Conservation (phyloP, 2,888 invertebrate genomes). For the Melanostoma mellinum region DNA sequence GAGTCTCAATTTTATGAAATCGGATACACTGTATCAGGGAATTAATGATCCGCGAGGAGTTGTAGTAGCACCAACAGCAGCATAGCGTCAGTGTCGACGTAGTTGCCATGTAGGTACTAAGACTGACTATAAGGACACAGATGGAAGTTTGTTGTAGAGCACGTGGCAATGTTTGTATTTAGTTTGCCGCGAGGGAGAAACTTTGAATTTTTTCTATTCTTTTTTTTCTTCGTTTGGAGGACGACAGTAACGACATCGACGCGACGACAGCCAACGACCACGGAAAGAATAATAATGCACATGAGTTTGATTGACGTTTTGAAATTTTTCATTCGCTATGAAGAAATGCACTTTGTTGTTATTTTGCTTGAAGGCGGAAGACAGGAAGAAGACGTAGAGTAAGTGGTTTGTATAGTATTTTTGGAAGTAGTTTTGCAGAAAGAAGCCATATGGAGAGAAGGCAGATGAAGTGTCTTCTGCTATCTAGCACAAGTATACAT, state of each 20-base stretch:
- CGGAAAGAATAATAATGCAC: slow-evolving; percentile 68
- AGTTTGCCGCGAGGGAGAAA: slow-evolving; percentile 53
- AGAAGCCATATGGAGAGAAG: slow-evolving; percentile 66
- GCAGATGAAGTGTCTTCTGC: slow-evolving; percentile 51
- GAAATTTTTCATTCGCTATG: slow-evolving; percentile 61
- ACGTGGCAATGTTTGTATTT: slow-evolving; percentile 71
- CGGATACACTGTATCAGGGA: slow-evolving; percentile 71
- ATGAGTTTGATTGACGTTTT: slow-evolving; percentile 69
- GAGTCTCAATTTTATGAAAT: slow-evolving; percentile 72
- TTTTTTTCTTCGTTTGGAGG: slow-evolving; percentile 21
- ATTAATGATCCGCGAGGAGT: slow-evolving; percentile 67
- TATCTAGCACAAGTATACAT: neutral
- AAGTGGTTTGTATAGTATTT: slow-evolving; percentile 52
- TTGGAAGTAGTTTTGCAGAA: slow-evolving; percentile 60
- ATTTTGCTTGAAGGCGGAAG: slow-evolving; percentile 29
- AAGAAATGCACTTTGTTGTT: slow-evolving; percentile 47
- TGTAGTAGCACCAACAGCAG: neutral
- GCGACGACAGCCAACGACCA: slow-evolving; percentile 60
- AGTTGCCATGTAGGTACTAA: slow-evolving; percentile 22
- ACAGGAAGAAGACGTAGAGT: slow-evolving; percentile 46
- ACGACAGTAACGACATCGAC: slow-evolving; percentile 41
- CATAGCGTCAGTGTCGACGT: slow-evolving; percentile 1
- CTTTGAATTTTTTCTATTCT: slow-evolving; percentile 32
- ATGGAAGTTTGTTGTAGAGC: slow-evolving; percentile 51
- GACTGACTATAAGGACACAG: slow-evolving; percentile 36